Evolutionary conservation across 2,797 vertebrate genomes (phyloP), one percentile per base, ranked within the genome.

Genomic region (Propithecus perrieri): DNA sequence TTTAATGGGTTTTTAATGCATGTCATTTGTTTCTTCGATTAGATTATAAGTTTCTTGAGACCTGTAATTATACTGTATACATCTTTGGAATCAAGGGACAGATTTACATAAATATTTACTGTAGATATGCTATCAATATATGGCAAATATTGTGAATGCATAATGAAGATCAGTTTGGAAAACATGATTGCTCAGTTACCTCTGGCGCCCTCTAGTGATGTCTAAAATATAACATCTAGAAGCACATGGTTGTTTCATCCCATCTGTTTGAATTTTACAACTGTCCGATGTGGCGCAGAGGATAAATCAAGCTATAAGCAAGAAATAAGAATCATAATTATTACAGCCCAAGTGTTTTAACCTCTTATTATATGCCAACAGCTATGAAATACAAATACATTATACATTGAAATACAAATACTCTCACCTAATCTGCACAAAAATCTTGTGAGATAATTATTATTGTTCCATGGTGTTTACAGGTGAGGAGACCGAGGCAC

Each of bases 181-280:
- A 33, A 33, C 0, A 48, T 5, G 76, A 6, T n/a, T 41, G 46
- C 81, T 95, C 41, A 17, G 43, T 76, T 97, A 86, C 33, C 92
- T 97, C 76, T 96, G 83, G 89, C 95, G 92, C 85, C 96, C 95
- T 97, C 97, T 97, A 89, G 79, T 93, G 94, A 72, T 26, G 41
- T 2, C 33, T 59, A 59, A 59, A 72, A 80, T 50, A 35, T 8
- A 61, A 63, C 57, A 41, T 10, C 7, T 12, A 26, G 14, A 33
- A 24, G 3, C 18, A 26, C 5, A 11, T 46, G 78, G 9, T 61
- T 24, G 1, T 38, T 76, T 75, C 18, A 53, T 72, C 5, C 6
- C 24, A 46, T 35, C 20, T 26, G 9, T 15, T 50, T 26, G 35
- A 33, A 76, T 91, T 95, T 83, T 33, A 55, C 8, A 59, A 22